Percentiles rank a stretch among this genome's conserved stretches.
These are phyloP conservation scores for Sinocyclocheilus anophthalmus DNA, from an alignment of 2,113 vertebrate species.

Conservation along the genomic window DNA sequence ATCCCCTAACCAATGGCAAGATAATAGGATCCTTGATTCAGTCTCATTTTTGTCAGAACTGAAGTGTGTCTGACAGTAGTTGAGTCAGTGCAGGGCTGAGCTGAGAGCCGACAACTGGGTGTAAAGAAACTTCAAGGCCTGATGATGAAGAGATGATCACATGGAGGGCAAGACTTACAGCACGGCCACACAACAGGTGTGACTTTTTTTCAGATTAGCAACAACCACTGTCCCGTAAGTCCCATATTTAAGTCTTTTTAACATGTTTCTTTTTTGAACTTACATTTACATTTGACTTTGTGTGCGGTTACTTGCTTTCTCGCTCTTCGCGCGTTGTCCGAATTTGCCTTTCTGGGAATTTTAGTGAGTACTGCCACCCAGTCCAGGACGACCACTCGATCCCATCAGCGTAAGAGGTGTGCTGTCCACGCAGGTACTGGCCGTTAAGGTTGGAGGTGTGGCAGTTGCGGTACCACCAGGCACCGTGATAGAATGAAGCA, in stretches of 20 bases:
- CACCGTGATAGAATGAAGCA: slow-evolving; percentile 93
- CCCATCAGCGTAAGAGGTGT: slow-evolving; percentile 93
- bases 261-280: slow-evolving; percentile 1
- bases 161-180: slow-evolving; percentile 10
- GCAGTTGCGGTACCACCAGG: slow-evolving; percentile 99
- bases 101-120: background rate
- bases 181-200: background rate
- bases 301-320: slow-evolving; percentile 78
- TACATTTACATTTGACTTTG: background rate
- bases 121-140: slow-evolving; percentile 4
- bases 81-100: background rate
- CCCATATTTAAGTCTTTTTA: slow-evolving; percentile 26
- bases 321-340: slow-evolving; percentile 83
- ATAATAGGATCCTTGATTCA: background rate
- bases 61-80: background rate
- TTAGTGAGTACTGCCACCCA: slow-evolving; percentile 98
- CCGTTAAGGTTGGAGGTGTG: slow-evolving; percentile 98
- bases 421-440: slow-evolving; percentile 92
- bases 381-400: slow-evolving; percentile 99
- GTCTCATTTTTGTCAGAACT: background rate
- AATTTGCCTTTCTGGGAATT: slow-evolving; percentile 97
- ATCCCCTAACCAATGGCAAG: background rate
- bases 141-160: slow-evolving; percentile 18
- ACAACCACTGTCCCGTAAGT: background rate
- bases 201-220: slow-evolving; percentile 24